phyloP scores from a whole-genome alignment of 2,797 vertebrate species.

The Carcharodon carcharias region DNA sequence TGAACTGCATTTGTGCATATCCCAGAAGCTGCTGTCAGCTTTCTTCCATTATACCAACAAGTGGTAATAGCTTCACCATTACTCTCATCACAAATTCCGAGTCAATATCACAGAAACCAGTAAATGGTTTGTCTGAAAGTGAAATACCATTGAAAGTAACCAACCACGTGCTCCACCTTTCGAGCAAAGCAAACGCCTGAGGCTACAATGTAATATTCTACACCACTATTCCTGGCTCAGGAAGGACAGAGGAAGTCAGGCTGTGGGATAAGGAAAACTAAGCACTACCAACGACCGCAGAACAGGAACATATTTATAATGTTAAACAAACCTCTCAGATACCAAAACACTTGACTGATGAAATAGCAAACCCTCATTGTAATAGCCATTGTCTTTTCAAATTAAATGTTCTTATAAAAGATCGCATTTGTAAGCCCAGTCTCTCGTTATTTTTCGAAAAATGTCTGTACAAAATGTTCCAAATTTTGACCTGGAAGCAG shows the following conservation, averaged over 20 bases:
- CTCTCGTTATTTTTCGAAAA: not conserved
- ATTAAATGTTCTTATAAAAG: not conserved
- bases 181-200: not conserved
- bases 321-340: not conserved
- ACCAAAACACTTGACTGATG: not conserved
- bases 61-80: too few species aligned
- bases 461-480: too few species aligned
- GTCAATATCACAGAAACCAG: not conserved
- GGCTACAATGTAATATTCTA: not conserved
- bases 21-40: too few species aligned
- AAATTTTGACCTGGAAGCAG: too few species aligned
- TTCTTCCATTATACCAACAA: too few species aligned
- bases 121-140: not conserved
- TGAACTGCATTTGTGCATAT: too few species aligned
- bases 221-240: not conserved
- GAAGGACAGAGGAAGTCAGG: not conserved
- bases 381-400: not conserved
- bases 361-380: not conserved
- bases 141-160: not conserved
- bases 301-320: not conserved
- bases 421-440: not conserved
- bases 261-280: not conserved
- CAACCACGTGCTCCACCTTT: not conserved
- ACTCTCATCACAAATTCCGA: too few species aligned
- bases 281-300: not conserved